Evolutionary conservation across 2,888 invertebrate genomes (phyloP), one percentile per base, ranked within the genome.

Genomic region (Thymelicus acteon): DNA sequence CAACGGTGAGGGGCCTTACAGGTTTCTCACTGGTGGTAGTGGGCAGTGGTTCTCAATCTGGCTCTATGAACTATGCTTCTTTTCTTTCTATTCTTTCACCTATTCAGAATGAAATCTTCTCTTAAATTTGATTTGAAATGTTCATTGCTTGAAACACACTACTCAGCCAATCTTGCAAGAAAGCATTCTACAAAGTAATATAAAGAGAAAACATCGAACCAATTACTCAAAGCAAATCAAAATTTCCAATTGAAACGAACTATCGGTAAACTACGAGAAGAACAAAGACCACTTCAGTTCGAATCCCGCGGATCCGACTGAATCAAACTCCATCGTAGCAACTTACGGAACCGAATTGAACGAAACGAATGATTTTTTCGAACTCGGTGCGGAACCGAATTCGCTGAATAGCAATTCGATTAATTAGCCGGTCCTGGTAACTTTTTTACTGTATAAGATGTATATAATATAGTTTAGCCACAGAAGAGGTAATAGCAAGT

Each of bases 191-290:
- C 44, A 44, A 44, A 39, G 6, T 39, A 39, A 8, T 10, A 44
- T 44, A 44, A 44, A 7, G 44, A 44, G 48, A 24, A 47, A 48
- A 48, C 62, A 24, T 31, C 24, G 13, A 61, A 62, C 62, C 62
- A 62, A 62, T 62, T 62, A 62, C 62, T 62, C 49, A 63, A 39
- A 63, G 49, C 49, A 63, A 49, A 52, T 63, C 63, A 63, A 52
- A 49, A 52, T 52, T 63, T 37, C 63, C 63, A 63, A 63, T 63
- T n/a, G 63, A 47, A 63, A 49, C 37, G 49, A 63, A 63, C 63
- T 63, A 63, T 39, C 63, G 49, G 39, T 49, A 52, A 63, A 63
- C 63, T 63, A 39, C 2, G 19, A 19, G 19, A 1, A 19, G 49
- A 58, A 63, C 63, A 63, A 63, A 63, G 63, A 49, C 7, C 48